Base-by-base conservation (phyloP, 2,113 vertebrate species). In the Gallinago paraguaiae region DNA sequence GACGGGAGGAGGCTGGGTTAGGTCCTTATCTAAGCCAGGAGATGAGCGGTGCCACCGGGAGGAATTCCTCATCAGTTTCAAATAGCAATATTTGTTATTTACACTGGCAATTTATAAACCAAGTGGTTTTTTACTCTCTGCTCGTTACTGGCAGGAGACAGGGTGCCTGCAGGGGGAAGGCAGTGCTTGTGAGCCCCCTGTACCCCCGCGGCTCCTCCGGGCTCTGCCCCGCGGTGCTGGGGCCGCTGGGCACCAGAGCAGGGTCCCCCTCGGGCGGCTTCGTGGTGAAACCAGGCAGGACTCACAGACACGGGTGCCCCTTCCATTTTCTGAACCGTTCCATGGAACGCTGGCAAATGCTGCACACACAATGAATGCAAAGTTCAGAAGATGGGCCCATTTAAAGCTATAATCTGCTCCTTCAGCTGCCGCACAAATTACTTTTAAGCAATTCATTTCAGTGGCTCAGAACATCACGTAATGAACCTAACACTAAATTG, bases 361-460 rank as follows among this genome's bases (percentile, higher is more conserved):
- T 48, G 2, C 27, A 3, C 2, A 4, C 2, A 1, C 68, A 43
- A 15, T 24, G 43, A 33, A 3, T 0, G 28, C 25, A 4, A 23
- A 41, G 71, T 64, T 88, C 88, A 56, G 25, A 27, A 46, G 63
- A 46, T 53, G 63, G 60, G 17, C 43, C 90, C 61, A 8, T 77
- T 92, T 74, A n/a, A 22, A 69, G 86, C 70, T 68, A 17, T 37
- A 51, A 59, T 85, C 91, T 79, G 77, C 37, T 96, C 16, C 94
- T 94, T 72, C 70, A 43, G 77, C 78, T 84, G 78, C 80, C 39
- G 60, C 82, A 63, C 76, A 90, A 84, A 92, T 88, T 68, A 68
- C 90, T 86, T 86, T 63, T 43, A 74, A 92, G 91, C 86, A 71
- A 64, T 90, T 94, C 86, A 76, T 95, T 83, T 92, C 63, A 68